Evolutionary conservation across 2,113 vertebrate species (phyloP).

Genomic region (Macquaria australasica): DNA sequence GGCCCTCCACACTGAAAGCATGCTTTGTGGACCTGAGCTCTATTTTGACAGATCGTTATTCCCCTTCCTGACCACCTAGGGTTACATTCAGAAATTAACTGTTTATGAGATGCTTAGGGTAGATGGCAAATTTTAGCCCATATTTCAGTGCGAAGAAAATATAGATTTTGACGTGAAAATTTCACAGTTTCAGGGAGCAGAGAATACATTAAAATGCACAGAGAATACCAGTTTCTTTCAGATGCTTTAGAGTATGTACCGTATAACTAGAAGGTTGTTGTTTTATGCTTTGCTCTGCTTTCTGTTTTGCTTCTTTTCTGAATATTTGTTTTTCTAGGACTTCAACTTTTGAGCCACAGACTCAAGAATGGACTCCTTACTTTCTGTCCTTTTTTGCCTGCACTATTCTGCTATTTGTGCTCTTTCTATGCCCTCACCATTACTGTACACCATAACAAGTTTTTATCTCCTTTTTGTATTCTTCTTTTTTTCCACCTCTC

Average conservation of each 20-base stretch:
- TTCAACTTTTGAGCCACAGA: conserved; percentile 1
- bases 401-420: neutral
- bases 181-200: conserved; percentile 34
- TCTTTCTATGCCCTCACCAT: conserved; percentile 12
- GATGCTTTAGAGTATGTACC: neutral
- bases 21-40: conserved; percentile 71
- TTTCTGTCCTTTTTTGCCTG: neutral
- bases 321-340: conserved; percentile 10
- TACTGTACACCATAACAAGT: conserved; percentile 12
- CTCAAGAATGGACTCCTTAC: conserved; percentile 3
- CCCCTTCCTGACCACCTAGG: conserved; percentile 74
- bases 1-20: conserved; percentile 74
- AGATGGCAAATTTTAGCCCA: conserved; percentile 34
- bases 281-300: neutral
- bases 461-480: conserved; percentile 20
- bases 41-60: conserved; percentile 82
- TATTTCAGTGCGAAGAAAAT: conserved; percentile 54
- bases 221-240: conserved; percentile 17
- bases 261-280: neutral
- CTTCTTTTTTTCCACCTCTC: conserved; percentile 21
- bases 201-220: conserved; percentile 25
- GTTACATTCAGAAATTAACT: conserved; percentile 69
- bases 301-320: conserved; percentile 34
- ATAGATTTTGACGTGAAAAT: conserved; percentile 31
- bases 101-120: conserved; percentile 73